Evolutionary conservation across 2,113 vertebrate species (phyloP), one percentile per base, ranked within the genome.

Genomic region (Barnardius zonarius): DNA sequence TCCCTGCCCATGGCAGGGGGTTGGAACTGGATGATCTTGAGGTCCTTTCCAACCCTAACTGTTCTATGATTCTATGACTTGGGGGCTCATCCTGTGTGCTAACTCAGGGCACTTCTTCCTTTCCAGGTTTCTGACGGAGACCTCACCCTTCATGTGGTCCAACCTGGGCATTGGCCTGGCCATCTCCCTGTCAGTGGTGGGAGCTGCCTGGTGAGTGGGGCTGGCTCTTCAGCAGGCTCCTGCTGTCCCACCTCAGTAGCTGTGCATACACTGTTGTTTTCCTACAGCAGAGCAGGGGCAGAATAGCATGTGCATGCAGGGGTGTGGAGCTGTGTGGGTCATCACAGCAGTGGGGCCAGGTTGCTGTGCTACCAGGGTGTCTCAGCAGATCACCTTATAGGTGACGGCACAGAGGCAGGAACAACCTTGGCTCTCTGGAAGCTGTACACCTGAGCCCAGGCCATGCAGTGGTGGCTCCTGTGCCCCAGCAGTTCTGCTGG

Each of bases 111-210:
- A 39, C 39, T 92, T 49, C 41, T 90, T 90, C 20, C 27, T 95
- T 6, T 96, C 23, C 95, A 99, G 99, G 99, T 99, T 99, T 97
- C 98, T 99, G 83, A 99, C 99, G 0, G 99, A 99, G 97, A 99
- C 99, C 6, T 99, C 99, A 5, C 99, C 99, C 14, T 99, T 98
- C 95, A 99, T 99, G 99, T 99, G 99, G 99, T 99, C 98, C 62
- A 99, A 99, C 96, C 98, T 99, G 92, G 99, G 99, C 77, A 99
- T 99, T 76, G 99, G 99, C 48, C 93, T 99, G 93, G 98, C 99
- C 92, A 99, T 99, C 90, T 99, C 99, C 22, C 97, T 99, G 77
- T 99, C 99, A 20, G 99, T 99, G 82, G 99, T 99, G 82, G 99
- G 99, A 69, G 99, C 99, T 82, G 99, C 99, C 67, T 99, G 99